Evolutionary conservation across 30 jellyfish, hydroid and myxozoan genomes (phyloP).

Genomic region (Cassiopea andromeda): DNA sequence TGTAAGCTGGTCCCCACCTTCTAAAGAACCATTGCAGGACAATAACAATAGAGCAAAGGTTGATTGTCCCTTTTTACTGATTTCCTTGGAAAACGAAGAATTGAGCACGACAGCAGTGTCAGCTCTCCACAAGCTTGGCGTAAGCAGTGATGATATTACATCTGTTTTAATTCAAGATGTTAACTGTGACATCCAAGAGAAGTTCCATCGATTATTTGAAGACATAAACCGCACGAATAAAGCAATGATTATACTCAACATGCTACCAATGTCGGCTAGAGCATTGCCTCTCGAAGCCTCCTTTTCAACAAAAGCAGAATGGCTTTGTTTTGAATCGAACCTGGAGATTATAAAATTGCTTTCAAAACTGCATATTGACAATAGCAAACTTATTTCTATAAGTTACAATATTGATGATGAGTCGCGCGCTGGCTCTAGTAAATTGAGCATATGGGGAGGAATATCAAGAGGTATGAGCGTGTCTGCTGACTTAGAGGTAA

Average conservation of each 20-base stretch:
- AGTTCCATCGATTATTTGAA: not conserved
- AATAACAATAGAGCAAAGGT: not conserved
- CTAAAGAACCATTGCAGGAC: not conserved
- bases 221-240: not conserved
- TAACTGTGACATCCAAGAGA: not conserved
- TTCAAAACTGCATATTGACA: not conserved
- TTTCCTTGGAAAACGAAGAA: not conserved
- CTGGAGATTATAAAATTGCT: slow-evolving; percentile 14
- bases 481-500: slow-evolving; percentile 17
- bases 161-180: not conserved
- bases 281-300: not conserved
- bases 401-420: slow-evolving; percentile 4
- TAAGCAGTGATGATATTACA: not conserved
- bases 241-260: slow-evolving; percentile 15
- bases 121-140: slow-evolving; percentile 1
- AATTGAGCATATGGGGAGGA: slow-evolving; percentile 37
- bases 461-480: slow-evolving; percentile 39
- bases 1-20: not conserved
- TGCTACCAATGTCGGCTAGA: slow-evolving; percentile 27
- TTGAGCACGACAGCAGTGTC: not conserved
- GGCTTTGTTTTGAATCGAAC: slow-evolving; percentile 49
- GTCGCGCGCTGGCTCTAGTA: too few species aligned
- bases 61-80: not conserved
- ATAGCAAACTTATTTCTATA: slow-evolving; percentile 14
- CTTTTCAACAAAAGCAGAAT: slow-evolving; percentile 3